A percentile compares a stretch with the other conserved stretches of the same genome.
These are phyloP conservation scores for Odobenus rosmarus DNA, from an alignment of 2,113 vertebrate genomes.

Conservation along the genomic window DNA sequence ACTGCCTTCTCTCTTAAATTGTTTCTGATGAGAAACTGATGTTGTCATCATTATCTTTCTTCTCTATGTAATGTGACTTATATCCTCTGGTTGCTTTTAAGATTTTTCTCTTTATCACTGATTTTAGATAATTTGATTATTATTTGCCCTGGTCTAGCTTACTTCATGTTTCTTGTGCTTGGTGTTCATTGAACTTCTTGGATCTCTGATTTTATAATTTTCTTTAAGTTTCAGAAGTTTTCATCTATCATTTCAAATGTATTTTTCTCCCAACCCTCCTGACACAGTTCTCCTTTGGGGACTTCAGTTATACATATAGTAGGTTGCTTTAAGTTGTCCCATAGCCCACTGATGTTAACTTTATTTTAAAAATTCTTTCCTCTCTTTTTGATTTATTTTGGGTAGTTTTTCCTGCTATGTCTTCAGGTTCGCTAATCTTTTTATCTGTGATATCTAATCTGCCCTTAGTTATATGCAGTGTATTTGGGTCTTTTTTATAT, in stretches of 20 bases:
- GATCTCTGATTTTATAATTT: background rate
- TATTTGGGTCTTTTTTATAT: background rate
- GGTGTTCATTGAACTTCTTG: background rate
- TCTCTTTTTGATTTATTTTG: background rate
- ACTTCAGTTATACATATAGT: background rate
- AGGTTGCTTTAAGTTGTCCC: background rate
- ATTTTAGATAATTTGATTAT: constrained; percentile 3
- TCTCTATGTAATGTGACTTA: background rate
- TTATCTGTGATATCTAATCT: background rate
- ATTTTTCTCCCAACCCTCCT: background rate
- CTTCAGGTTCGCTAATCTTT: background rate
- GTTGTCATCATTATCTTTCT: background rate
- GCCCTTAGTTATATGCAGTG: background rate
- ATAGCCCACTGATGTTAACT: background rate
- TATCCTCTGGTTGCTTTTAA: background rate
- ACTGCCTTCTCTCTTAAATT: background rate
- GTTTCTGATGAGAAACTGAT: background rate
- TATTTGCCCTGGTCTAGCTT: background rate
- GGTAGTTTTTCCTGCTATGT: background rate
- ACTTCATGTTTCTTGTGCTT: background rate
- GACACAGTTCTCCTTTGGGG: background rate
- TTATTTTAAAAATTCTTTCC: background rate
- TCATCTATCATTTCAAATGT: background rate
- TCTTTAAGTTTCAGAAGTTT: background rate
- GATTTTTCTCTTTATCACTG: background rate